These are phyloP conservation scores for Thripadectes ignobilis DNA, from an alignment of 2,797 vertebrate species.

Conservation along the genomic window DNA sequence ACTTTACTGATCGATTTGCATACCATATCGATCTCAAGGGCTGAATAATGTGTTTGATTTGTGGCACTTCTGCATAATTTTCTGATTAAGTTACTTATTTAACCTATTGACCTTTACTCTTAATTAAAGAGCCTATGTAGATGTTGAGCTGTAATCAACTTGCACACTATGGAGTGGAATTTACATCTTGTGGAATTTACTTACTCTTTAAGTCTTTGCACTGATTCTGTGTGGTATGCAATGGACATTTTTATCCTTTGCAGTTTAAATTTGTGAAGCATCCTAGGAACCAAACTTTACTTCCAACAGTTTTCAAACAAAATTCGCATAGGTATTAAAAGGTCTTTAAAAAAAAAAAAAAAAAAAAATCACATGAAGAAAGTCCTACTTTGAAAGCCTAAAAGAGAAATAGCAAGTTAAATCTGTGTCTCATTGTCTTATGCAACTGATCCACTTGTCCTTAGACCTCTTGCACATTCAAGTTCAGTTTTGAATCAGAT, in stretches of 20 bases:
- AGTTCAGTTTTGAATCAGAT: background rate
- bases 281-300: background rate
- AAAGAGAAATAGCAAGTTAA: background rate
- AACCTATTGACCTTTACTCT: constrained; percentile 85
- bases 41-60: constrained; percentile 73
- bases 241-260: background rate
- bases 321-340: background rate
- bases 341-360: background rate
- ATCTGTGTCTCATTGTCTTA: background rate
- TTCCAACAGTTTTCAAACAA: background rate
- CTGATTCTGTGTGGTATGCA: background rate
- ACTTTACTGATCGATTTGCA: constrained; percentile 78
- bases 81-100: constrained; percentile 84
- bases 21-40: constrained; percentile 79
- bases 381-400: background rate
- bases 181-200: constrained; percentile 35
- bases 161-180: constrained; percentile 63
- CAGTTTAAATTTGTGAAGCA: background rate
- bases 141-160: constrained; percentile 81
- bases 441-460: background rate
- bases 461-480: background rate
- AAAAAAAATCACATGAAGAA: background rate
- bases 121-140: constrained; percentile 80
- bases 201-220: background rate
- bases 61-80: constrained; percentile 82